These are phyloP conservation scores for Hycleus cichorii DNA, from an alignment of 1,140 invertebrate genomes.

Conservation along the genomic window DNA sequence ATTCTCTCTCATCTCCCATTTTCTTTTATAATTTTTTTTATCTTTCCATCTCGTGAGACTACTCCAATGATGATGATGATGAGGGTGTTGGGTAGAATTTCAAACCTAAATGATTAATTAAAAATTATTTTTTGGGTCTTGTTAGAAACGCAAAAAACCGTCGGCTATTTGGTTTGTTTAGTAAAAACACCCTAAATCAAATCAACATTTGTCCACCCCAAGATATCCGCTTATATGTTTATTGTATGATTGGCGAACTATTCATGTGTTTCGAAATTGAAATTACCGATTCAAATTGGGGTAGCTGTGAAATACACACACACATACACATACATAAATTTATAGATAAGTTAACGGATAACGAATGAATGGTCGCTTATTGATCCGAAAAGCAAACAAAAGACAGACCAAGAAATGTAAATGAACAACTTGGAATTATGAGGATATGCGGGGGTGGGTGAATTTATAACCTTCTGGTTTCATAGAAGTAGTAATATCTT, in stretches of 20 bases:
- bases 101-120: slow-evolving; percentile 9
- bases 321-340: not conserved
- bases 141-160: too few relatives aligned
- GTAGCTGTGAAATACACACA: slow-evolving; percentile 3
- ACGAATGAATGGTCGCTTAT: slow-evolving; percentile 8
- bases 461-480: slow-evolving; percentile 7
- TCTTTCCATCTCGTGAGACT: slow-evolving; percentile 1
- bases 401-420: slow-evolving; percentile 12
- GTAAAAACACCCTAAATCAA: too few relatives aligned
- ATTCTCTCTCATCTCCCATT: not conserved
- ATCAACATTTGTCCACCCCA: too few relatives aligned
- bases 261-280: slow-evolving; percentile 1
- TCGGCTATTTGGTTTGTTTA: too few relatives aligned
- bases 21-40: slow-evolving; percentile 1
- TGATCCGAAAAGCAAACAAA: slow-evolving; percentile 11
- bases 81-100: not conserved
- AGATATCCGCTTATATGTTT: too few relatives aligned
- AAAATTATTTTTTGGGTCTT: not conserved
- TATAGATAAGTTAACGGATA: not conserved
- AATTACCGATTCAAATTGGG: slow-evolving; percentile 2
- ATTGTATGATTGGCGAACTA: too few relatives aligned
- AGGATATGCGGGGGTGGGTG: not conserved
- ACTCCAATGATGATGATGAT: not conserved
- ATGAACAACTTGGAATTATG: slow-evolving; percentile 12
- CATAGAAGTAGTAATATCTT: not conserved